Evolutionary conservation across 2,797 vertebrate species (phyloP), one percentile per base, ranked within the genome.

Genomic region (Toxotes lorentzi): DNA sequence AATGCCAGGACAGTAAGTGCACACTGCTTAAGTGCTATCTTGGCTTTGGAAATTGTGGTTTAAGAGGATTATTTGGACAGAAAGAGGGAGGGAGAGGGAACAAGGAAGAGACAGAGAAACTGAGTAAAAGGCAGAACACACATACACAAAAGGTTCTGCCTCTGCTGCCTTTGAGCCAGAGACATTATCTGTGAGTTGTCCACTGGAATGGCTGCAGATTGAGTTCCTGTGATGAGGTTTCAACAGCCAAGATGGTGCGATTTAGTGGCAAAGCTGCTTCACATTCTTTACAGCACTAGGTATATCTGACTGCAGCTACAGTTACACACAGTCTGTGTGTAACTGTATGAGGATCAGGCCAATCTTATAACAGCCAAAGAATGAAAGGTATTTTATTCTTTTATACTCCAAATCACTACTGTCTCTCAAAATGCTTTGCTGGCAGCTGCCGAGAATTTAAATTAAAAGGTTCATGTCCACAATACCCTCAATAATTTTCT

Each of bases 41-140:
- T 94, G 93, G 94, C 92, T 88, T 88, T 91, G 75, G 86, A 89
- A 86, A 77, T 73, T 86, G 93, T 73, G 90, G 92, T 93, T 89
- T 87, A 86, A 82, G 70, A 83, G 84, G 82, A 88, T 85, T 89
- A 90, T 87, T 87, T 82, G 70, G 78, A 90, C 66, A 85, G 78
- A 82, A 76, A 81, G 70, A 53, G 63, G 61, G 78, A 59, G 59
- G 57, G 40, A 54, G 54, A 40, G 60, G 11, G 70, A 54, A 69
- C 5, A 27, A 64, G 60, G n/a, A 58, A 69, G 54, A 76, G 38
- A 79, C 38, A 59, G 45, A 71, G 48, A 76, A 70, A 77, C 23
- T 43, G 19, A 68, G 60, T 53, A 16, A 38, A 45, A 67, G 40
- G 45, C 14, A 76, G 40, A 78, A 84, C 77, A 85, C 65, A 77